Percentiles rank a stretch among this genome's conserved stretches.
Evolutionary conservation across 2,113 vertebrate genomes (phyloP).

Genomic region (Gallinago paraguaiae): DNA sequence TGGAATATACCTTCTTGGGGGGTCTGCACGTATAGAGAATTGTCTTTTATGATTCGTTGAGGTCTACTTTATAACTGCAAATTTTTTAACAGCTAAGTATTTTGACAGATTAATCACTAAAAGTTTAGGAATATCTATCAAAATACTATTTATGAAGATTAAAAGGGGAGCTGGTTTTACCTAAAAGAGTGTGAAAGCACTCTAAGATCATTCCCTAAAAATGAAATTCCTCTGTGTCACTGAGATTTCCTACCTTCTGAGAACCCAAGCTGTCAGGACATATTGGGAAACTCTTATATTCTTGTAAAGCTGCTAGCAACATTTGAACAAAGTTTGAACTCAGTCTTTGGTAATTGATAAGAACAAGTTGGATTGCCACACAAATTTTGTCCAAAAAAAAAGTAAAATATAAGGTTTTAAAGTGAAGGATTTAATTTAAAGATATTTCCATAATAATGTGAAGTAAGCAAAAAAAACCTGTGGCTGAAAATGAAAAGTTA

Average conservation of each 20-base stretch:
- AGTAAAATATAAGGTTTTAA: not conserved
- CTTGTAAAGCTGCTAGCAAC: not conserved
- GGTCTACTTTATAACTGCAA: not conserved
- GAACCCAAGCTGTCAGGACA: not conserved
- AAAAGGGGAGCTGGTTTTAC: not conserved
- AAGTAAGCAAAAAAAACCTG: not conserved
- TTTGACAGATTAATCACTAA: not conserved
- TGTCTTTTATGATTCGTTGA: not conserved
- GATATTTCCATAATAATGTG: not conserved
- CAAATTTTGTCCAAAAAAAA: too few species aligned
- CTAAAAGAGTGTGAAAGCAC: not conserved
- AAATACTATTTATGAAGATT: not conserved
- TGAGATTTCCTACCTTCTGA: not conserved
- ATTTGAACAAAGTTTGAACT: not conserved
- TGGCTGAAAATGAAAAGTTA: not conserved
- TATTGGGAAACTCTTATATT: not conserved
- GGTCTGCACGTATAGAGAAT: not conserved
- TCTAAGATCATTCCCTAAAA: not conserved
- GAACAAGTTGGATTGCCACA: accelerated
- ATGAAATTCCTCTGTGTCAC: not conserved
- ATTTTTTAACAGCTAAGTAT: not conserved
- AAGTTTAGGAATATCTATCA: not conserved
- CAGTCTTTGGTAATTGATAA: not conserved
- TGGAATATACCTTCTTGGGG: not conserved
- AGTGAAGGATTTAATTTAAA: not conserved